phyloP scores from a whole-genome alignment of 2,888 invertebrate species.

The Acronicta leporina region DNA sequence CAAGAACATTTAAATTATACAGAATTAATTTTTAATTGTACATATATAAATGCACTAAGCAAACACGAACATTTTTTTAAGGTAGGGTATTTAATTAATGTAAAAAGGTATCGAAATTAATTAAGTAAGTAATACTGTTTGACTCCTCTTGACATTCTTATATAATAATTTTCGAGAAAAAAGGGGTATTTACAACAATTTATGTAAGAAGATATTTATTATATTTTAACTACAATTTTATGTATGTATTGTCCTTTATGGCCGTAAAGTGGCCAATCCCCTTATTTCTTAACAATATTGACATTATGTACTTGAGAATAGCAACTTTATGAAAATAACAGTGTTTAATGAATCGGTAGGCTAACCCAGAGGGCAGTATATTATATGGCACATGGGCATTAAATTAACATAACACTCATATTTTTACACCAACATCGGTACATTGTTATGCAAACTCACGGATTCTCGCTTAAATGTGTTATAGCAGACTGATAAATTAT shows the following conservation, averaged over 20 bases:
- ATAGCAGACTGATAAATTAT: constrained; percentile 47
- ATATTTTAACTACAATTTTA: constrained; percentile 48
- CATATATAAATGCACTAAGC: constrained; percentile 71
- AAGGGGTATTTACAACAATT: constrained; percentile 54
- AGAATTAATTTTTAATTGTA: constrained; percentile 57
- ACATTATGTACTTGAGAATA: constrained; percentile 50
- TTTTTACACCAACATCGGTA: constrained; percentile 72
- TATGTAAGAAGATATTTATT: constrained; percentile 26
- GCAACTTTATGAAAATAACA: constrained; percentile 52
- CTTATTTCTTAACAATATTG: constrained; percentile 51
- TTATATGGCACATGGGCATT: constrained; percentile 86
- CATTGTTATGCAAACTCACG: constrained; percentile 62
- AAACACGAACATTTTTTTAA: constrained; percentile 65
- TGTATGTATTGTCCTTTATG: constrained; percentile 43
- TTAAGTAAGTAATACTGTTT: constrained; percentile 87
- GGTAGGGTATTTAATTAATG: constrained; percentile 63
- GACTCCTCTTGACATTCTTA: constrained; percentile 76
- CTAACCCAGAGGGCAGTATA: constrained; percentile 72
- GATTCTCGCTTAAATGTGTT: constrained; percentile 41
- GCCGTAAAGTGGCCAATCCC: constrained; percentile 28
- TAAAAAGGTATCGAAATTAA: constrained; percentile 82
- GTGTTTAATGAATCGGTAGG: constrained; percentile 73
- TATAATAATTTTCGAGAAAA: constrained; percentile 59
- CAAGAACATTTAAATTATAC: constrained; percentile 56
- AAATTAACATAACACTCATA: constrained; percentile 73